These are phyloP conservation scores for Aramus guarauna DNA, from an alignment of 2,113 vertebrate species.

Conservation along the genomic window DNA sequence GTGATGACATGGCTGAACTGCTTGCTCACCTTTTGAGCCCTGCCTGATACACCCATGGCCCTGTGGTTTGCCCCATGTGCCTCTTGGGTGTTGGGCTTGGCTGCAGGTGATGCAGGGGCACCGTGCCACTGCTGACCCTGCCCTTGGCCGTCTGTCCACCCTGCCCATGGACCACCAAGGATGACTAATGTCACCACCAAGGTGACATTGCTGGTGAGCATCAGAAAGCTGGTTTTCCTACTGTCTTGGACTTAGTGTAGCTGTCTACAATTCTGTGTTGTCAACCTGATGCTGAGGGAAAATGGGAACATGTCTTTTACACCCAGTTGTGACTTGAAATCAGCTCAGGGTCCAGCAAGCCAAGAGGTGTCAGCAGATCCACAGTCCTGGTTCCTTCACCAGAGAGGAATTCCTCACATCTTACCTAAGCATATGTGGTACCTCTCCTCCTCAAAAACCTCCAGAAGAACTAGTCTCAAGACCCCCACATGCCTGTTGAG, in stretches of 20 bases:
- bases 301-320: not conserved
- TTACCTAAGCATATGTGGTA: not conserved
- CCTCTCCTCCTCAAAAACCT: not conserved
- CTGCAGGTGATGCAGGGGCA: fast-evolving
- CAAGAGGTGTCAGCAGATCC: not conserved
- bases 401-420: not conserved
- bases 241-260: not conserved
- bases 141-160: fast-evolving
- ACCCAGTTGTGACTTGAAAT: not conserved
- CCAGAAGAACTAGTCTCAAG: fast-evolving
- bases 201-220: not conserved
- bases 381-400: not conserved
- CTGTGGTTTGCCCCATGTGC: not conserved
- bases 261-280: not conserved
- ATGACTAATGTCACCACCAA: no score
- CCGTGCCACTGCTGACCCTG: not conserved
- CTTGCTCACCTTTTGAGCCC: not conserved
- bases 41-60: not conserved
- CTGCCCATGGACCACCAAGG: fast-evolving
- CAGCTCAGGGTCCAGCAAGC: not conserved
- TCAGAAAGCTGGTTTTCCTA: not conserved
- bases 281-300: not conserved
- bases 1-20: not conserved
- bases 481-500: fast-evolving
- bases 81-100: not conserved